These are phyloP conservation scores for Premnoplex brunnescens DNA, from an alignment of 2,797 vertebrate genomes.

Conservation along the genomic window DNA sequence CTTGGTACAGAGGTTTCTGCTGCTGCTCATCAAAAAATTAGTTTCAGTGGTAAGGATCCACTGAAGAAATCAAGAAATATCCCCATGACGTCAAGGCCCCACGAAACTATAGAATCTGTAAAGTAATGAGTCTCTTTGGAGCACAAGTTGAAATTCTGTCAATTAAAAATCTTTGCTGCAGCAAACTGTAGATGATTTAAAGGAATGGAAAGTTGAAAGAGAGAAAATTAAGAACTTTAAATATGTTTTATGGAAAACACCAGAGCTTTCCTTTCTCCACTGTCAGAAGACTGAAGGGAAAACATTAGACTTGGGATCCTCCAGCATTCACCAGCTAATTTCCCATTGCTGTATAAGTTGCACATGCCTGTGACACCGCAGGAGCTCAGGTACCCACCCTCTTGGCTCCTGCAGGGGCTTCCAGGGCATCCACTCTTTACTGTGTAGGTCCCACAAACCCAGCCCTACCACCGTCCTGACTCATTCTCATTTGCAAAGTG, in stretches of 20 bases:
- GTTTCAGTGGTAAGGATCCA: slow-evolving; percentile 1
- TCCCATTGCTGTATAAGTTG: rapidly evolving
- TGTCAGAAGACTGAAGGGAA: neutral
- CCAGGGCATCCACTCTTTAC: neutral
- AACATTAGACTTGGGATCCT: neutral
- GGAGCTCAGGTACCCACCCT: neutral
- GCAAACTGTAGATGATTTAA: slow-evolving; percentile 31
- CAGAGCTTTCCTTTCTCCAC: neutral
- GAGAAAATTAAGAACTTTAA: neutral
- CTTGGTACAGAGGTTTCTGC: neutral
- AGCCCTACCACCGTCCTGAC: neutral
- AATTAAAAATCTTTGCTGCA: slow-evolving; percentile 34
- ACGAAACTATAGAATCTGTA: neutral
- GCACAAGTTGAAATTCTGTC: slow-evolving; percentile 13
- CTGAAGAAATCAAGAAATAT: slow-evolving; percentile 17
- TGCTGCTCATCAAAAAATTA: neutral
- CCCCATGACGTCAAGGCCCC: neutral
- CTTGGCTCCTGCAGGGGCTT: neutral
- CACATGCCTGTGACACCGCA: rapidly evolving
- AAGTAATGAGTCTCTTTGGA: slow-evolving; percentile 61
- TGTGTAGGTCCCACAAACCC: neutral
- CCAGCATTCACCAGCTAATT: neutral
- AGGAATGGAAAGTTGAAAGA: neutral
- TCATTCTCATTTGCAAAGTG: neutral
- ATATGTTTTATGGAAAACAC: neutral